These are phyloP conservation scores for Danio aesculapii DNA, from an alignment of 2,797 vertebrate genomes.

Conservation along the genomic window DNA sequence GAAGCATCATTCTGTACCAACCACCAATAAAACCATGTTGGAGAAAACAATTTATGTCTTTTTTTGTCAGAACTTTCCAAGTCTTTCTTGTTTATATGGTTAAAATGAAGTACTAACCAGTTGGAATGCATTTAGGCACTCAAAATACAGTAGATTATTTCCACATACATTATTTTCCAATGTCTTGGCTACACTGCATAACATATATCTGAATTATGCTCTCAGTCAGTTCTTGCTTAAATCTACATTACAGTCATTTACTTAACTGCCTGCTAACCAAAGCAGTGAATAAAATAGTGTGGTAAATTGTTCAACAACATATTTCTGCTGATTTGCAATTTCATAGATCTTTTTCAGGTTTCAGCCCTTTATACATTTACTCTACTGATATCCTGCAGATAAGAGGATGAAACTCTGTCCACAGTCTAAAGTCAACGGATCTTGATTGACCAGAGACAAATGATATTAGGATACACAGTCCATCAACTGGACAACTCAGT, in stretches of 20 bases:
- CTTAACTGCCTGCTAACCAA: background rate
- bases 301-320: background rate
- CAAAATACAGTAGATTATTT: conserved; percentile 5
- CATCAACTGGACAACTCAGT: background rate
- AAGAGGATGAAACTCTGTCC: background rate
- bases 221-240: background rate
- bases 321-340: background rate
- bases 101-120: background rate
- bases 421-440: background rate
- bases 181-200: background rate
- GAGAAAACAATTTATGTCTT: no score
- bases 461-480: background rate
- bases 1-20: conserved; percentile 48
- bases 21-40: conserved; percentile 23
- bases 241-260: background rate
- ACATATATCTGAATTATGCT: background rate
- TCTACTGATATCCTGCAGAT: background rate
- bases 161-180: background rate
- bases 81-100: background rate
- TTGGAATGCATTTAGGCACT: background rate
- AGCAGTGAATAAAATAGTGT: background rate
- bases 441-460: conserved; percentile 4
- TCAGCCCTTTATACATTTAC: background rate
- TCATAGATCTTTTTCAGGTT: background rate
- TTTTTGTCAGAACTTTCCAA: no score